These are phyloP conservation scores for Byasa hedistus DNA, from an alignment of 2,888 invertebrate species.

Conservation along the genomic window DNA sequence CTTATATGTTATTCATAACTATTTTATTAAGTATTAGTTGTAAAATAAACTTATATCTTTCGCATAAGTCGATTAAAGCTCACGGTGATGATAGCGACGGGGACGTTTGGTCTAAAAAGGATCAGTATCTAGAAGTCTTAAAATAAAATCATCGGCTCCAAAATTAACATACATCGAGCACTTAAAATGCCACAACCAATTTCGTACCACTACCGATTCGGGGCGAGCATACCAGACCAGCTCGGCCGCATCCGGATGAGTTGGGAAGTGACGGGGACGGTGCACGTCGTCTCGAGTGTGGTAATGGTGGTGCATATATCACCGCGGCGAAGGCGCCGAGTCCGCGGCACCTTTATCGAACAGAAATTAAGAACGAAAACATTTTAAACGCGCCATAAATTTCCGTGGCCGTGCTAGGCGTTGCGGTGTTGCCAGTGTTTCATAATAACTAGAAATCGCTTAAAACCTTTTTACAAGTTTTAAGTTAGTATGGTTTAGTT, in stretches of 20 bases:
- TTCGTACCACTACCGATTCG: conserved; percentile 18
- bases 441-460: too few species aligned
- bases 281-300: conserved; percentile 50
- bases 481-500: too few species aligned
- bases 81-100: not conserved
- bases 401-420: conserved; percentile 58
- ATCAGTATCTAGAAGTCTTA: conserved; percentile 36
- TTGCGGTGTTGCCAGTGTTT: conserved; percentile 53
- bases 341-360: conserved; percentile 63
- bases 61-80: not conserved
- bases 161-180: conserved; percentile 67
- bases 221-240: too few species aligned
- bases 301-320: conserved; percentile 65
- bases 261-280: conserved; percentile 32
- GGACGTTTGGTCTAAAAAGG: not conserved
- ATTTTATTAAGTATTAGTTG: too few species aligned
- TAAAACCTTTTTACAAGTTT: too few species aligned
- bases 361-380: conserved; percentile 74
- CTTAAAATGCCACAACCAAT: conserved; percentile 52
- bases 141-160: conserved; percentile 56
- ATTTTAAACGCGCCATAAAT: conserved; percentile 71
- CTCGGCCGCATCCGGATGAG: conserved; percentile 19
- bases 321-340: conserved; percentile 67
- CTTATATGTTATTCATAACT: too few species aligned
- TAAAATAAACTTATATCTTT: too few species aligned